Evolutionary conservation across 1,140 invertebrate genomes (phyloP).

Genomic region (Bathynomus jamesi): DNA sequence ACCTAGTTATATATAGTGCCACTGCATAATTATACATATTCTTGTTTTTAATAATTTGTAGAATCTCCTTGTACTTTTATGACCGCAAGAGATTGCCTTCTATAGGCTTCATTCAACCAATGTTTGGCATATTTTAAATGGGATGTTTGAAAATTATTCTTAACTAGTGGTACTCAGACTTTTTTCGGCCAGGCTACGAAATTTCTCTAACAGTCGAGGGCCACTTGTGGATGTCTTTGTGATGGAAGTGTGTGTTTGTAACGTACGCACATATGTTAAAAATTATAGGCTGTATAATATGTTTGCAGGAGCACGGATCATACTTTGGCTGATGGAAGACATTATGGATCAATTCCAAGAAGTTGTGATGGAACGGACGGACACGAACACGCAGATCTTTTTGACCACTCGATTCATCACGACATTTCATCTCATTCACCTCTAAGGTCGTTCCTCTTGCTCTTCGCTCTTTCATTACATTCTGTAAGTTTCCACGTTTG

Average conservation of each 20-base stretch:
- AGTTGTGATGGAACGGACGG: slow-evolving; percentile 9
- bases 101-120: too few relatives aligned
- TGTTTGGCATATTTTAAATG: too few relatives aligned
- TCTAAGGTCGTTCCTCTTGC: slow-evolving; percentile 46
- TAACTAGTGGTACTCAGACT: too few relatives aligned
- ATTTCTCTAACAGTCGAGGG: neutral
- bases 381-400: slow-evolving; percentile 19
- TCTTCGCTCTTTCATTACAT: slow-evolving; percentile 50
- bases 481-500: slow-evolving; percentile 44
- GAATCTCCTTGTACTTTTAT: too few relatives aligned
- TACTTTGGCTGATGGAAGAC: slow-evolving; percentile 3
- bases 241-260: neutral
- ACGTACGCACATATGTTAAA: neutral
- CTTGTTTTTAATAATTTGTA: too few relatives aligned
- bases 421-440: slow-evolving; percentile 41
- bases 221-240: neutral
- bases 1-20: too few relatives aligned
- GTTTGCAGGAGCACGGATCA: slow-evolving; percentile 16
- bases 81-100: too few relatives aligned
- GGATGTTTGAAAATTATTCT: too few relatives aligned
- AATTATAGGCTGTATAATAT: neutral
- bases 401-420: slow-evolving; percentile 24
- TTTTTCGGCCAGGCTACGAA: neutral
- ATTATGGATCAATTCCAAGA: slow-evolving; percentile 13
- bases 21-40: too few relatives aligned